These are phyloP conservation scores for Eupithecia abbreviata DNA, from an alignment of 2,888 invertebrate species.

Conservation along the genomic window DNA sequence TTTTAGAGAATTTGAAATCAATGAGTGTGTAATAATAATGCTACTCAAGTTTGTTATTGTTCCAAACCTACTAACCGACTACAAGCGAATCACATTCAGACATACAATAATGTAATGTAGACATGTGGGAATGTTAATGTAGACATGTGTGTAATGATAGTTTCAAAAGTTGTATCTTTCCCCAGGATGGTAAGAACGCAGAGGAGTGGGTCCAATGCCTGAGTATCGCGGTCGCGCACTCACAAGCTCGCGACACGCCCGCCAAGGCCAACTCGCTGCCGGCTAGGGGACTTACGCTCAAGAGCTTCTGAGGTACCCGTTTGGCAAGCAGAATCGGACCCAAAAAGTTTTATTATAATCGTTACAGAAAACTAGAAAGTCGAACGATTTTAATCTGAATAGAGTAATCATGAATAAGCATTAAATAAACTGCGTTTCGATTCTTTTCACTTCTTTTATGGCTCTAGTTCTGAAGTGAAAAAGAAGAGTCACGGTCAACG, in stretches of 20 bases:
- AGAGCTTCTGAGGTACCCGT: slow-evolving; percentile 65
- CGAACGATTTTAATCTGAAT: neutral
- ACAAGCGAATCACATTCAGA: no score
- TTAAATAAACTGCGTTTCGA: neutral
- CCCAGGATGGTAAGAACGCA: slow-evolving; percentile 93
- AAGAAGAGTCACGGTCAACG: neutral
- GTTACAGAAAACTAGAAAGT: neutral
- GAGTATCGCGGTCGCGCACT: slow-evolving; percentile 95
- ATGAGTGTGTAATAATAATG: no score
- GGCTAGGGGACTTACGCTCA: slow-evolving; percentile 77
- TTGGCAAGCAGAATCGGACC: neutral
- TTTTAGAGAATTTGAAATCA: no score
- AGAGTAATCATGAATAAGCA: neutral
- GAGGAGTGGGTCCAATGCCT: slow-evolving; percentile 98
- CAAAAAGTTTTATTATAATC: neutral
- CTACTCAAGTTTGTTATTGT: no score
- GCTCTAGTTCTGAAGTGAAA: neutral
- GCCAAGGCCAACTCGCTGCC: slow-evolving; percentile 81
- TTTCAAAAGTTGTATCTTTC: no score
- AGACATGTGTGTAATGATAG: no score
- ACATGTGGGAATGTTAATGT: no score
- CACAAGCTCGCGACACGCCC: slow-evolving; percentile 86
- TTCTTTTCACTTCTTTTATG: no score
- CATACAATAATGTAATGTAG: no score
- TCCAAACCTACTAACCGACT: no score